Conservation (phyloP, 2,888 invertebrate species). For the Trachelus stipa region DNA sequence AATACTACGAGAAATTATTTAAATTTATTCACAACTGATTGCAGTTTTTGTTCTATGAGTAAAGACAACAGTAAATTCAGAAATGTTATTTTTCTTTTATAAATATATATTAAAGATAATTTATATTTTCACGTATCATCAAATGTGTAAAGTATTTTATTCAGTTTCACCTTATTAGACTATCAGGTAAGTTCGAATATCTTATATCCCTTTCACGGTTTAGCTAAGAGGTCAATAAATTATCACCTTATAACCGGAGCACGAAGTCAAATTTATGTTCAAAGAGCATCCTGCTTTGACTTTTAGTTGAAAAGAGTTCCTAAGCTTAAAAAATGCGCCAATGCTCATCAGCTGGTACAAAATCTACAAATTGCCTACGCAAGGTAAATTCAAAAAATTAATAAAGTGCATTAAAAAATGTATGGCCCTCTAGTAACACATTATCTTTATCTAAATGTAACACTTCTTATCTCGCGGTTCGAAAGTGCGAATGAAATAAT, state of each 20-base stretch:
- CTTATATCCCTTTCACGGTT: too few relatives aligned
- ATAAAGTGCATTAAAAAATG: not conserved
- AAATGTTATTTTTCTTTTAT: too few relatives aligned
- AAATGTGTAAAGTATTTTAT: too few relatives aligned
- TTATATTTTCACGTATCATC: too few relatives aligned
- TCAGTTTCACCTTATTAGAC: too few relatives aligned
- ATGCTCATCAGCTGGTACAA: too few relatives aligned
- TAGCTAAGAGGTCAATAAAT: not conserved
- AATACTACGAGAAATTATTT: too few relatives aligned
- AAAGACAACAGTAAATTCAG: too few relatives aligned
- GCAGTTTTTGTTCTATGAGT: too few relatives aligned
- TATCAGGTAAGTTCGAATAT: too few relatives aligned
- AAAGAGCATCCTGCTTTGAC: not conserved
- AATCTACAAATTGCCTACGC: not conserved
- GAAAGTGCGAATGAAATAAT: not conserved
- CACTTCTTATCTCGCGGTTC: not conserved
- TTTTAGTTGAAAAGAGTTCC: not conserved
- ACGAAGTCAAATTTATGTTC: not conserved
- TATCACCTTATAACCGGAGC: not conserved
- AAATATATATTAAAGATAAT: too few relatives aligned
- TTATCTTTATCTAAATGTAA: not conserved
- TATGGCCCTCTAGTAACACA: not conserved
- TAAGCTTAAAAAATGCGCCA: not conserved
- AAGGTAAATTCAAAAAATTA: not conserved
- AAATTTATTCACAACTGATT: too few relatives aligned